Conservation (phyloP, 2,113 vertebrate species). For the Neolamprologus hecqui region DNA sequence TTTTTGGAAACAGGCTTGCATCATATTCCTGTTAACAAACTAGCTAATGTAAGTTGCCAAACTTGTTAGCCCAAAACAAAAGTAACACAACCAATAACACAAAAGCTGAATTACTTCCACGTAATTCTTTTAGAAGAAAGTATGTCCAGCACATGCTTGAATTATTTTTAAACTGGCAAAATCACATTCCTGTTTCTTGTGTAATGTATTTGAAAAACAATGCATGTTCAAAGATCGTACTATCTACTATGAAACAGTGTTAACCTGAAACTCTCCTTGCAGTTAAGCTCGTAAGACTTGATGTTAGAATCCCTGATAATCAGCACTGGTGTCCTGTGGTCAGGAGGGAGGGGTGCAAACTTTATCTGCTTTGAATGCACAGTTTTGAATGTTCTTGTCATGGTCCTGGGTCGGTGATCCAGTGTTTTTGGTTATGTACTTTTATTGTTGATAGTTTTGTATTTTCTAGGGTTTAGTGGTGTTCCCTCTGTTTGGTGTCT, state of each 20-base stretch:
- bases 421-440: too few relatives aligned
- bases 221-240: background rate
- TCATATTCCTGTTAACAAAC: background rate
- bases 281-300: background rate
- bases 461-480: too few relatives aligned
- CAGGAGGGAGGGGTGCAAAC: rapidly evolving
- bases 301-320: background rate
- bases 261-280: background rate
- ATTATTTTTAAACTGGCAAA: background rate
- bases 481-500: too few relatives aligned
- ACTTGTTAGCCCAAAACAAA: background rate
- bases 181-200: background rate
- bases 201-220: background rate
- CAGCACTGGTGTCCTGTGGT: background rate
- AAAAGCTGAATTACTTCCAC: background rate
- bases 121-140: background rate
- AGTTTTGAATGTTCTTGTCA: background rate
- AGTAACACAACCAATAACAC: background rate
- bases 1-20: background rate
- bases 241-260: background rate
- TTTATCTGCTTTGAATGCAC: background rate
- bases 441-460: too few relatives aligned
- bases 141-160: background rate
- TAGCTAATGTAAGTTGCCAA: background rate
- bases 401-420: too few relatives aligned